A percentile compares a stretch with the other conserved stretches of the same genome.
Conservation (phyloP, 2,797 vertebrate genomes). For the Tangara arthus region DNA sequence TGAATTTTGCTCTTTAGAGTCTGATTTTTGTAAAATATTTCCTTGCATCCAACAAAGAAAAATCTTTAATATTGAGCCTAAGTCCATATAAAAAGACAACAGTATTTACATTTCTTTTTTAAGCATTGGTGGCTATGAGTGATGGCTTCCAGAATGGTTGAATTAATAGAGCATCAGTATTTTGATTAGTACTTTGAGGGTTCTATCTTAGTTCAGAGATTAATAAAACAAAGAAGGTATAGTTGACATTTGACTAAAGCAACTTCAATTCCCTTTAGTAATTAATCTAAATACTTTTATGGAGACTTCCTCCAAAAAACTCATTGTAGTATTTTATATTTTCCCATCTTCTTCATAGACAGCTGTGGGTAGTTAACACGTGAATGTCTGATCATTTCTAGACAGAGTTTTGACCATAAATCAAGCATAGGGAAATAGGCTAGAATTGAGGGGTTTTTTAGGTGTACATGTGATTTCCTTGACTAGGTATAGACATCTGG, state of each 20-base stretch:
- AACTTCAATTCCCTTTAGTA: not conserved
- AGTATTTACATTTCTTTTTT: not conserved
- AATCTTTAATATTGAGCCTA: not conserved
- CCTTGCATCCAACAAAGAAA: not conserved
- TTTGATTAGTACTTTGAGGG: not conserved
- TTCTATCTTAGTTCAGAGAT: not conserved
- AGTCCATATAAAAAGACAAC: not conserved
- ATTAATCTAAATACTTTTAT: not conserved
- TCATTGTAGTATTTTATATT: not conserved
- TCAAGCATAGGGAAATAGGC: not conserved
- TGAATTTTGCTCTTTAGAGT: not conserved
- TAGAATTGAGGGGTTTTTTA: fast-evolving
- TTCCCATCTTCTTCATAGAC: not conserved
- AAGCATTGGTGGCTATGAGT: not conserved
- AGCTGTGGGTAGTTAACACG: not conserved
- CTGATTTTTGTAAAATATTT: not conserved
- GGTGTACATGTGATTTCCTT: not conserved
- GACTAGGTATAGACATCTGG: not conserved
- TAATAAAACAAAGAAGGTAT: not conserved
- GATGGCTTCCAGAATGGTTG: not conserved
- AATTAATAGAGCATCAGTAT: not conserved
- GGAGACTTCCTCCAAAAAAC: not conserved
- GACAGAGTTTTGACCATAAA: not conserved
- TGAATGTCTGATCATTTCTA: not conserved
- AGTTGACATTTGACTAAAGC: not conserved